A percentile compares a stretch with the other conserved stretches of the same genome.
phyloP scores from a whole-genome alignment of 2,113 vertebrate genomes.

The Sterna hirundo region DNA sequence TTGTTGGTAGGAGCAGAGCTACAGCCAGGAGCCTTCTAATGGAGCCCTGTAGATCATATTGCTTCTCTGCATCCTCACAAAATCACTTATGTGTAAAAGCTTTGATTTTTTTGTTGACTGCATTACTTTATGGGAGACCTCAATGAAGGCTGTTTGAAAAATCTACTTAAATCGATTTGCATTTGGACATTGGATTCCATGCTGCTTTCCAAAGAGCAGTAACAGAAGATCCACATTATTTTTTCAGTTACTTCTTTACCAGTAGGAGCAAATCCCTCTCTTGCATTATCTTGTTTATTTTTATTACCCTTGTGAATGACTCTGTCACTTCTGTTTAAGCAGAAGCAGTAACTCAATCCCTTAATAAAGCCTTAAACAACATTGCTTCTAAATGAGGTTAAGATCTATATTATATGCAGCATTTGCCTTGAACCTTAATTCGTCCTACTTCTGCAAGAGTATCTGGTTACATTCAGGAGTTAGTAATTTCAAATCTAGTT shows the following conservation, averaged over 20 bases:
- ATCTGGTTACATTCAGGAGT: constrained; percentile 8
- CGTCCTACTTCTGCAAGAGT: background rate
- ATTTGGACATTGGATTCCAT: background rate
- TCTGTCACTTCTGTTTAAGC: constrained; percentile 33
- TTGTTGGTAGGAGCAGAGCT: background rate
- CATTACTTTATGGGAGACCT: background rate
- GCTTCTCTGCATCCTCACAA: background rate
- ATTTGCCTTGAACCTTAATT: constrained; percentile 39
- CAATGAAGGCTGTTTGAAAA: background rate
- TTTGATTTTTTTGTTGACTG: background rate
- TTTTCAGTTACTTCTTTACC: constrained; percentile 11
- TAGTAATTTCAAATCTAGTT: constrained; percentile 21
- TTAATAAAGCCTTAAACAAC: constrained; percentile 32
- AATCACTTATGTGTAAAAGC: background rate
- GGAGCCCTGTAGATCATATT: background rate
- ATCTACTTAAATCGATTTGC: constrained; percentile 19
- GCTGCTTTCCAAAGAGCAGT: background rate
- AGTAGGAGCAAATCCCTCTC: constrained; percentile 8
- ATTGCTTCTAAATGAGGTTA: constrained; percentile 31
- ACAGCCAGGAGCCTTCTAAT: background rate
- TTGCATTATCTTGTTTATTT: constrained; percentile 40
- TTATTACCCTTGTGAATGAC: constrained; percentile 43
- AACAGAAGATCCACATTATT: constrained; percentile 1
- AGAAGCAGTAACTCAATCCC: background rate
- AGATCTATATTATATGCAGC: constrained; percentile 6